Evolutionary conservation across 2,797 vertebrate species (phyloP), one percentile per base, ranked within the genome.

Genomic region (Thamnophis elegans): DNA sequence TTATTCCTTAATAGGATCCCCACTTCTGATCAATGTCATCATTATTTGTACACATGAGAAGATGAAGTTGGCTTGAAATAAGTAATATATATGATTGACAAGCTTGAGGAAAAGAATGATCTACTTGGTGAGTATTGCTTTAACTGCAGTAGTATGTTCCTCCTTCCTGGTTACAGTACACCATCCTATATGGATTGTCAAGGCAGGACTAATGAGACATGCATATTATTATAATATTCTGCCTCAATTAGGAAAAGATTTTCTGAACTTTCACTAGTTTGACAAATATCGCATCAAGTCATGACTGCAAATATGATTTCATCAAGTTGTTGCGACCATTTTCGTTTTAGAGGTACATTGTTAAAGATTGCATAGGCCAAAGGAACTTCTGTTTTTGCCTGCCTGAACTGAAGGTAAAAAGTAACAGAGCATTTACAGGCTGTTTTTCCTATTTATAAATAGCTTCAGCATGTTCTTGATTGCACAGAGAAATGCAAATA

Each of bases 181-280:
- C 59, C 55, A 95, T 96, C 59, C 89, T 95, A 92, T 95, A 89
- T 93, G 94, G 94, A 95, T 96, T 95, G 93, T 94, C 93, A 94
- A 95, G 94, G 95, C 95, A 96, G 94, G 96, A 95, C 95, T 96
- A 96, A 96, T 96, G 96, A 96, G 95, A 93, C 95, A 94, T 97
- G 96, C 90, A 95, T 95, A 92, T 95, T 96, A 94, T 95, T 95
- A 96, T 96, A 96, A 95, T 94, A 95, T 95, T 16, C 42, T 96
- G 89, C 93, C 95, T 96, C 93, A 78, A 65, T 1, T 58, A 96
- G 94, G 88, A 94, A 96, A 95, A 94, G 94, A 93, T 94, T 95
- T 95, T 92, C 87, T 0, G 89, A 93, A 95, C 91, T 93, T 94
- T 93, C 92, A 89, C 16, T 93, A 89, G 73, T 42, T 91, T 94